These are phyloP conservation scores for Junonia oenone DNA, from an alignment of 2,888 invertebrate genomes.

Conservation along the genomic window DNA sequence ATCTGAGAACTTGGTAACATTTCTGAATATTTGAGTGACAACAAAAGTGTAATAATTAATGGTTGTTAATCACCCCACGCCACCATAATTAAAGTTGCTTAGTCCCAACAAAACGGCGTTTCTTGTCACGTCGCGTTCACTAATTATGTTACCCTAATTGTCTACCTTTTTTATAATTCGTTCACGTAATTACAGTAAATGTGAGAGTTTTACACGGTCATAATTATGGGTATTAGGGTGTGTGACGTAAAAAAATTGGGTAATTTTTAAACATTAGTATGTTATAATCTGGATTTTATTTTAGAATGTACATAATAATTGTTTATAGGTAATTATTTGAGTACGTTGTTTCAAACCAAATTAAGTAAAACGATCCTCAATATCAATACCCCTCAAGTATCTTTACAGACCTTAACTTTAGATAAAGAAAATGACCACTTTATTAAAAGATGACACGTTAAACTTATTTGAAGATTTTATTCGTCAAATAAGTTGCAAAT, in stretches of 20 bases:
- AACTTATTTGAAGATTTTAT: too few species aligned
- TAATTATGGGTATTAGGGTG: background rate
- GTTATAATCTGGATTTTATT: background rate
- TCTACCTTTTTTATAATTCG: conserved; percentile 27
- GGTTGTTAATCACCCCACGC: conserved; percentile 27
- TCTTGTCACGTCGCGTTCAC: conserved; percentile 37
- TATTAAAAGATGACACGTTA: too few species aligned
- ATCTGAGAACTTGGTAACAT: too few species aligned
- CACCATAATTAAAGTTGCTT: conserved; percentile 25
- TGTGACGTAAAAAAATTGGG: background rate
- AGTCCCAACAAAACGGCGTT: conserved; percentile 42
- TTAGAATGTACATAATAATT: too few species aligned
- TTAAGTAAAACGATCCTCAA: too few species aligned
- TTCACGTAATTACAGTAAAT: conserved; percentile 13
- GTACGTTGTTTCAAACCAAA: too few species aligned
- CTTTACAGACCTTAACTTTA: too few species aligned
- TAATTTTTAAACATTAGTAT: background rate
- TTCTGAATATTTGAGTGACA: background rate
- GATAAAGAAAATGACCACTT: too few species aligned
- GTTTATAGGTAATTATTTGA: too few species aligned
- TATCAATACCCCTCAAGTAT: too few species aligned
- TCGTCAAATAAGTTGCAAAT: too few species aligned
- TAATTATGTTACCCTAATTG: conserved; percentile 33
- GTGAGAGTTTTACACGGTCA: background rate
- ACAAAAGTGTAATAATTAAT: conserved; percentile 28